phyloP scores from a whole-genome alignment of 2,888 invertebrate genomes.

The Nemapogon koenigi region DNA sequence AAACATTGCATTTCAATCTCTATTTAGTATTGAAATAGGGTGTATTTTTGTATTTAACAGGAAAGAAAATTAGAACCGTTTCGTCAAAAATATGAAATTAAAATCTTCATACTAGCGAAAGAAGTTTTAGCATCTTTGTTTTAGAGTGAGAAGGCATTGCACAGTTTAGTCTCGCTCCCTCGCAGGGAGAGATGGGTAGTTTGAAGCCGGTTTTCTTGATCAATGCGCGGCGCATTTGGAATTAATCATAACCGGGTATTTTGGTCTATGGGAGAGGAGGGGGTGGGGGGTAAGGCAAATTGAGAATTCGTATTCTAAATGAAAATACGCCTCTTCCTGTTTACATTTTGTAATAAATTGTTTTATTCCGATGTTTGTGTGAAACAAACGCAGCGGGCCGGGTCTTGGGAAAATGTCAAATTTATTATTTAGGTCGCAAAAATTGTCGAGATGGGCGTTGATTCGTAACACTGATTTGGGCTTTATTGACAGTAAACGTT shows the following conservation, averaged over 20 bases:
- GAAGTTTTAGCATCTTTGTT: slow-evolving; percentile 67
- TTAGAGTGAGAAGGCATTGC: slow-evolving; percentile 60
- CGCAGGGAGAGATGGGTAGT: slow-evolving; percentile 54
- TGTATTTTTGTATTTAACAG: slow-evolving; percentile 18
- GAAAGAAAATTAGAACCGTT: slow-evolving; percentile 57
- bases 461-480: not conserved
- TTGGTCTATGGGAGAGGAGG: slow-evolving; percentile 50
- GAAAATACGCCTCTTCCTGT: slow-evolving; percentile 64
- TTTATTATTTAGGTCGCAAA: slow-evolving; percentile 34
- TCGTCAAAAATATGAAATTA: slow-evolving; percentile 66
- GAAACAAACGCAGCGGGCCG: slow-evolving; percentile 21
- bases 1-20: slow-evolving; percentile 19
- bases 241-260: slow-evolving; percentile 66
- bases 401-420: slow-evolving; percentile 21
- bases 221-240: slow-evolving; percentile 63
- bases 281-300: slow-evolving; percentile 22
- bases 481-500: slow-evolving; percentile 3
- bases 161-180: slow-evolving; percentile 53
- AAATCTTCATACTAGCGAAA: slow-evolving; percentile 66
- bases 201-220: slow-evolving; percentile 61
- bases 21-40: slow-evolving; percentile 19
- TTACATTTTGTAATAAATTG: slow-evolving; percentile 65
- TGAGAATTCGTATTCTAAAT: slow-evolving; percentile 62
- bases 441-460: slow-evolving; percentile 1
- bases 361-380: slow-evolving; percentile 53